phyloP scores from a whole-genome alignment of 2,888 invertebrate genomes.

The Griposia aprilina region DNA sequence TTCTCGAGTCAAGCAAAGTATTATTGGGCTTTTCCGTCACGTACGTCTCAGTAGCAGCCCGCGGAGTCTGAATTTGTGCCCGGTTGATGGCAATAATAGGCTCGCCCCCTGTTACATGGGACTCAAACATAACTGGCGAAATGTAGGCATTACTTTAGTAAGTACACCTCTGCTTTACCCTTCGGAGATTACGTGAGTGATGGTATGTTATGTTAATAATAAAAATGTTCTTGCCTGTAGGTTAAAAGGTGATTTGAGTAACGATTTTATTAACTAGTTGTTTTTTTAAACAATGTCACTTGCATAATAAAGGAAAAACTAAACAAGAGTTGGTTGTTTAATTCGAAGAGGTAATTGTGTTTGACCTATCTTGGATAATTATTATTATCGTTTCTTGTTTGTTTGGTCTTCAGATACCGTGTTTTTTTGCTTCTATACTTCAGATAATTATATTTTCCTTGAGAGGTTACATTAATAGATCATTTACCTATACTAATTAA shows the following conservation, averaged over 20 bases:
- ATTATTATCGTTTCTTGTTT: constrained; percentile 19
- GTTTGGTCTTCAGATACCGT: not conserved
- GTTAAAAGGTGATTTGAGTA: constrained; percentile 6
- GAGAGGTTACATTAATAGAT: no score
- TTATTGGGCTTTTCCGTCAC: not conserved
- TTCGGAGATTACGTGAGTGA: not conserved
- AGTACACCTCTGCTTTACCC: not conserved
- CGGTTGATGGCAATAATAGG: not conserved
- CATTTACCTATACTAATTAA: no score
- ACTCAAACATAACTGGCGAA: not conserved
- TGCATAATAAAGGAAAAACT: not conserved
- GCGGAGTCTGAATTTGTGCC: not conserved
- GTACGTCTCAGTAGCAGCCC: not conserved
- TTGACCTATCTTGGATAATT: constrained; percentile 19
- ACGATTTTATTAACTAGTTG: not conserved
- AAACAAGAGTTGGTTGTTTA: constrained; percentile 9
- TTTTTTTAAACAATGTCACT: not conserved
- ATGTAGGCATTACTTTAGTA: not conserved
- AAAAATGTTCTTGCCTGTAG: not conserved
- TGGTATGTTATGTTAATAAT: not conserved
- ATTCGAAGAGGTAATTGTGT: constrained; percentile 4
- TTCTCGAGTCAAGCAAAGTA: not conserved
- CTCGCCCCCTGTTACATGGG: not conserved
- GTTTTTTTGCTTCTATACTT: no score
- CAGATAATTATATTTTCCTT: no score